These are phyloP conservation scores for Octodonta nipae DNA, from an alignment of 2,888 invertebrate species.

Conservation along the genomic window DNA sequence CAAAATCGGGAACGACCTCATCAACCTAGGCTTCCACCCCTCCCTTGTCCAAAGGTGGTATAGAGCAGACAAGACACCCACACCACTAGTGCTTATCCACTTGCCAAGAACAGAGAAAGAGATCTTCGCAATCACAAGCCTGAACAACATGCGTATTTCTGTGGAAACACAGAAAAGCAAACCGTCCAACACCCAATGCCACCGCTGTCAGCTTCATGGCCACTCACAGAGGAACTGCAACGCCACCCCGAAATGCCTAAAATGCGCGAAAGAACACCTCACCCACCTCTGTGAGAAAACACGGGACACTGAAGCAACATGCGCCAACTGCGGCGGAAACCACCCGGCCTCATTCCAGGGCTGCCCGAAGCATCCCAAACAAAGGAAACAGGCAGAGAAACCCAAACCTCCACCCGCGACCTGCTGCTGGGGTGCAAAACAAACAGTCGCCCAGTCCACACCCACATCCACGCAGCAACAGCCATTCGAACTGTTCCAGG, in stretches of 20 bases:
- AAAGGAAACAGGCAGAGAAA: neutral
- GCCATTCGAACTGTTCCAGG: neutral
- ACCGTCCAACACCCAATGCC: conserved; percentile 1
- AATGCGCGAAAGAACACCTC: conserved; percentile 1
- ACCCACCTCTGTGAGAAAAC: neutral
- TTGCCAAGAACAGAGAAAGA: neutral
- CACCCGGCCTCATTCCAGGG: neutral
- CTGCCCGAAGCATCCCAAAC: neutral
- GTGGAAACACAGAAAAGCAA: neutral
- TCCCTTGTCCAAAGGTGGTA: neutral
- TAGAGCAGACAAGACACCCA: neutral
- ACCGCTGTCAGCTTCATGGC: neutral
- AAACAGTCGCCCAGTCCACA: neutral
- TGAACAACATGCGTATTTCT: neutral
- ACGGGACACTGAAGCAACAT: neutral
- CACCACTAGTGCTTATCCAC: neutral
- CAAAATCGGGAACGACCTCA: neutral
- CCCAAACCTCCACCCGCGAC: neutral
- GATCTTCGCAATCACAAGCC: neutral
- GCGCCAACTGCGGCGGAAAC: conserved; percentile 1
- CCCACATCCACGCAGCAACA: neutral
- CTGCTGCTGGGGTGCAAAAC: neutral
- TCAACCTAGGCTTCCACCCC: neutral
- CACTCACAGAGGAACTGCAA: neutral
- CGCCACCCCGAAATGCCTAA: neutral